Percentiles rank a stretch among this genome's conserved stretches.
phyloP scores from a whole-genome alignment of 2,888 invertebrate species.

The Acholoe squamosa region DNA sequence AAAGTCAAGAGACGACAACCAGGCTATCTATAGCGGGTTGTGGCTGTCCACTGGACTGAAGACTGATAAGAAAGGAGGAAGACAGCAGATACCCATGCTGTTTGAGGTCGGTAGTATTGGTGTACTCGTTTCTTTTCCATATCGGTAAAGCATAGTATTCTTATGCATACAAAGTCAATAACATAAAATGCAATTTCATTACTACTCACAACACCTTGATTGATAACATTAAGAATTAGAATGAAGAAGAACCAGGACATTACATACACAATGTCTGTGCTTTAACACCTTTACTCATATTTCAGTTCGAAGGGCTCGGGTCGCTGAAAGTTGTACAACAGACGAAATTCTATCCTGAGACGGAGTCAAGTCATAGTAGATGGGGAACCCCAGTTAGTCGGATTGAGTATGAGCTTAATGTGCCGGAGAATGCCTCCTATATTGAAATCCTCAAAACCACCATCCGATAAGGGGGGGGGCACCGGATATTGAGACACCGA shows the following conservation, averaged over 20 bases:
- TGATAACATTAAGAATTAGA: too few relatives aligned
- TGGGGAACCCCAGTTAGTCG: constrained; percentile 6
- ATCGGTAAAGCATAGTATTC: too few relatives aligned
- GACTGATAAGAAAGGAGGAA: constrained; percentile 67
- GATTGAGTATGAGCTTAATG: constrained; percentile 2
- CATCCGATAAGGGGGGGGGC: not conserved
- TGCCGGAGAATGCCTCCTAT: not conserved
- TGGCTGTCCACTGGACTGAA: constrained; percentile 68
- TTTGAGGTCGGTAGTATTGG: constrained; percentile 59
- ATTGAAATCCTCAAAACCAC: constrained; percentile 31
- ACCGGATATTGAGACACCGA: not conserved
- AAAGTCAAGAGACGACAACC: constrained; percentile 61
- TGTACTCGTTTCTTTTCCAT: too few relatives aligned
- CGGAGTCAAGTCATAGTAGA: not conserved
- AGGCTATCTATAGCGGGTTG: constrained; percentile 62
- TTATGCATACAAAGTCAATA: too few relatives aligned
- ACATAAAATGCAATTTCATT: too few relatives aligned
- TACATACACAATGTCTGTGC: too few relatives aligned
- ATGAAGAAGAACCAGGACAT: too few relatives aligned
- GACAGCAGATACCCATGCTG: constrained; percentile 63
- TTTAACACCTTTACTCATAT: not conserved
- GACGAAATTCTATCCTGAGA: constrained; percentile 24
- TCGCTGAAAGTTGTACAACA: constrained; percentile 4
- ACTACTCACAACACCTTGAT: too few relatives aligned
- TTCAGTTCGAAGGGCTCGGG: constrained; percentile 22